Evolutionary conservation across 2,888 invertebrate genomes (phyloP).

Genomic region (Drosophila longiperda): DNA sequence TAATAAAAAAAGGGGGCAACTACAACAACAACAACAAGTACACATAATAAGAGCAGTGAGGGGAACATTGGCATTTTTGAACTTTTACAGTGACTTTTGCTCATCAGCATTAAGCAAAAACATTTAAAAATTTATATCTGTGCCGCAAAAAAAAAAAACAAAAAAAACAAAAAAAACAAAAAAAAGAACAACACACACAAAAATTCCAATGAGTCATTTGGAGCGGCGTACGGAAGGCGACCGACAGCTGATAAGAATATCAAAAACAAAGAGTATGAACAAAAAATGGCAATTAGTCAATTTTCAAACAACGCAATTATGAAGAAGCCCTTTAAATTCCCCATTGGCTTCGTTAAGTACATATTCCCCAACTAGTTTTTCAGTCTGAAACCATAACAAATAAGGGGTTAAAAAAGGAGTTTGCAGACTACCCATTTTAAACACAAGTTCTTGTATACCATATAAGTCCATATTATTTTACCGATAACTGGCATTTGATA

Average conservation of each 20-base stretch:
- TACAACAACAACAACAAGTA: background rate
- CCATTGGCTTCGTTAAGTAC: constrained; percentile 17
- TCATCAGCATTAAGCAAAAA: constrained; percentile 15
- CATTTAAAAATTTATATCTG: constrained; percentile 28
- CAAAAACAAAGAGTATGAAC: background rate
- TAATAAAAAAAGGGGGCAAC: constrained; percentile 11
- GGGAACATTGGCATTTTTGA: constrained; percentile 20
- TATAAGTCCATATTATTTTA: background rate
- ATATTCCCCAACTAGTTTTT: constrained; percentile 23
- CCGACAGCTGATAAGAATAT: constrained; percentile 41
- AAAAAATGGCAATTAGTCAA: constrained; percentile 47
- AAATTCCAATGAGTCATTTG: constrained; percentile 39
- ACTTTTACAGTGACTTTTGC: constrained; percentile 26
- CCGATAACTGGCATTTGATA: background rate
- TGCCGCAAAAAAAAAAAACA: constrained; percentile 1
- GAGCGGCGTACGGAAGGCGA: background rate
- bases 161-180: background rate
- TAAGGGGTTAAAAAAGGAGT: background rate
- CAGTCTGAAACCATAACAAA: background rate
- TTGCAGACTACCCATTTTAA: background rate
- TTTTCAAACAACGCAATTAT: constrained; percentile 14
- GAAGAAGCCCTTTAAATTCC: constrained; percentile 5
- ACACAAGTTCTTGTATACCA: background rate
- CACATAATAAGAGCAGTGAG: background rate
- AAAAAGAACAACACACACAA: background rate